Conservation (phyloP, 2,113 vertebrate genomes). For the Arenaria interpres region DNA sequence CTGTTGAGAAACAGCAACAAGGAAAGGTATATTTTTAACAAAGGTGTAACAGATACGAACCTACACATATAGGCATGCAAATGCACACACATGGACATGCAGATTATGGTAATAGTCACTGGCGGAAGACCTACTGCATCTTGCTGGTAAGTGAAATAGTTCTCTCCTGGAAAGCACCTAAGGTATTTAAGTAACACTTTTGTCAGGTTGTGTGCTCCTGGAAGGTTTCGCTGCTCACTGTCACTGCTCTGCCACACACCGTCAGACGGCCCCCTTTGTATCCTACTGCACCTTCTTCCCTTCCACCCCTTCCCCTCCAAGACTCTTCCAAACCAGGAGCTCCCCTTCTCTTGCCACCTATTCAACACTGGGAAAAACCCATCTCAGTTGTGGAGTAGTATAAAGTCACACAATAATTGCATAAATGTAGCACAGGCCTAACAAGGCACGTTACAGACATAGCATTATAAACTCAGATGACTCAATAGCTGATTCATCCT, state of each 20-base stretch:
- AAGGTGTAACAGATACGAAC: not conserved
- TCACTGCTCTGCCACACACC: not conserved
- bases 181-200: not conserved
- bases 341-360: not conserved
- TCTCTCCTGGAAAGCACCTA: not conserved
- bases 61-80: not conserved
- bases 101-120: not conserved
- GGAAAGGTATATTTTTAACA: not conserved
- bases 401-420: not conserved
- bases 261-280: not conserved
- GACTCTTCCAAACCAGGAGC: not conserved
- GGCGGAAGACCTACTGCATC: not conserved
- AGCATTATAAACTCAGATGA: not conserved
- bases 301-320: not conserved
- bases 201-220: not conserved
- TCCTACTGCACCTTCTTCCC: not conserved
- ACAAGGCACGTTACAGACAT: not conserved
- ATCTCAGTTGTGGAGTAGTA: not conserved
- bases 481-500: not conserved
- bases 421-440: not conserved
- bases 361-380: not conserved
- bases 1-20: constrained; percentile 75
- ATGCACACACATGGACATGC: not conserved
- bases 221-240: not conserved
- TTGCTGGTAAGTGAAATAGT: not conserved